phyloP scores from a whole-genome alignment of 2,113 vertebrate genomes.

The Pitta sordida region DNA sequence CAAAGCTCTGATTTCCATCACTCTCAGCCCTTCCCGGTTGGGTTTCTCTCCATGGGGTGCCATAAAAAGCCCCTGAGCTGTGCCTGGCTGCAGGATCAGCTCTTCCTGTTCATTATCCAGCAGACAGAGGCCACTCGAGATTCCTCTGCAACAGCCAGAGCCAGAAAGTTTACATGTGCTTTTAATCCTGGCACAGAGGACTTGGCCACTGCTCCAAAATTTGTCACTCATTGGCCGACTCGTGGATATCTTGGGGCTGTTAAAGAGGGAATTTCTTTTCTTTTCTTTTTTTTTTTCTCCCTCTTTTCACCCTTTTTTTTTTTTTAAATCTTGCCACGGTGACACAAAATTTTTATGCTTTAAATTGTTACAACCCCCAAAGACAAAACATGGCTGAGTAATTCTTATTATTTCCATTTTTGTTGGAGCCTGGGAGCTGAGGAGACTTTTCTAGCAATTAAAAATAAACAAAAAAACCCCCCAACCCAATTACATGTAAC shows the following conservation, averaged over 20 bases:
- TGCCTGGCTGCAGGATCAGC: conserved; percentile 19
- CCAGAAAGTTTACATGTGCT: conserved; percentile 54
- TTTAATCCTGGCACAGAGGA: conserved; percentile 41
- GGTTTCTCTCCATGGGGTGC: background rate
- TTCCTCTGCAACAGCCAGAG: background rate
- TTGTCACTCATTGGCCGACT: conserved; percentile 46
- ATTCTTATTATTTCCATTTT: background rate
- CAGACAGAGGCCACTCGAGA: conserved; percentile 48
- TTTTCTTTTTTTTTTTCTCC: background rate
- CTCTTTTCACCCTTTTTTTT: too few species aligned
- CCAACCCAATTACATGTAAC: background rate
- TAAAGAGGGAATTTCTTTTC: background rate
- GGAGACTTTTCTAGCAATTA: conserved; percentile 18
- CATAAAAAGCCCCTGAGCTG: background rate
- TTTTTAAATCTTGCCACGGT: background rate
- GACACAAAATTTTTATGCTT: background rate
- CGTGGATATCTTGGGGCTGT: conserved; percentile 22
- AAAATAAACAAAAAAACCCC: background rate
- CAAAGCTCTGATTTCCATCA: background rate
- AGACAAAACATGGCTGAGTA: background rate
- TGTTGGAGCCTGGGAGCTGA: background rate
- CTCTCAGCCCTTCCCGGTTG: background rate
- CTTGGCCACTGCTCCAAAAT: conserved; percentile 28
- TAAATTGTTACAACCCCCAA: background rate
- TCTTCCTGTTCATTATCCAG: conserved; percentile 32